Evolutionary conservation across 1,140 invertebrate species (phyloP), one percentile per base, ranked within the genome.

Genomic region (Nasonia vitripennis): DNA sequence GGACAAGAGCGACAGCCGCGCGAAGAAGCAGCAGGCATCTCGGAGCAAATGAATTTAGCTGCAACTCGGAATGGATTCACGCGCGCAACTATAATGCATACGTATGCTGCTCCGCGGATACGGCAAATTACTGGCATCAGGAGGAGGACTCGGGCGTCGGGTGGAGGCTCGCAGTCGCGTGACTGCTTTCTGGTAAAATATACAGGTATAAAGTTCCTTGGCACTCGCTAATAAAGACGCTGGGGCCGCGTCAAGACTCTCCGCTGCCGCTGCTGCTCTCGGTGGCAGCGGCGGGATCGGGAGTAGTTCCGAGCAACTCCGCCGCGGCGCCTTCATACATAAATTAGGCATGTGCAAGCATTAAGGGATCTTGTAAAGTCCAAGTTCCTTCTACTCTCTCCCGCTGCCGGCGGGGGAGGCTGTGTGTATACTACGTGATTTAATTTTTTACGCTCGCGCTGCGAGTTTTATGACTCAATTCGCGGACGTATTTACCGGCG

Each of bases 311-410:
- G 14, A 67, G 17, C 14, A 81, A 81, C 78, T 77, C 41, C 0
- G 27, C 77, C n/a, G 51, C 62, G 67, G 11, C 81, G 23, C 23
- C 80, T 86, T 82, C 80, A 86, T 86, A 82, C 85, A 86, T 86
- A 86, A 86, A 86, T 86, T 86, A 86, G 78, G 79, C 79, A 82
- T 82, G 85, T 86, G 85, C 84, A 81, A 85, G 79, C 79, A 85
- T 85, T 81, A 85, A 85, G 78, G 84, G 84, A 81, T 81, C 78
- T 85, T 85, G 84, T 81, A 81, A 85, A 85, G 79, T 85, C 84
- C 78, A 81, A 78, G 68, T 85, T 85, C 6, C 27, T 62, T 27
- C 51, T 75, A 70, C 9, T 34, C 31, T 68, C 55, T 27, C 14
- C 67, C 14, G 20, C 34, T n/a, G n/a, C 34, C n/a, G 20, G 17